These are phyloP conservation scores for Psittacula echo DNA, from an alignment of 2,797 vertebrate genomes.

Conservation along the genomic window DNA sequence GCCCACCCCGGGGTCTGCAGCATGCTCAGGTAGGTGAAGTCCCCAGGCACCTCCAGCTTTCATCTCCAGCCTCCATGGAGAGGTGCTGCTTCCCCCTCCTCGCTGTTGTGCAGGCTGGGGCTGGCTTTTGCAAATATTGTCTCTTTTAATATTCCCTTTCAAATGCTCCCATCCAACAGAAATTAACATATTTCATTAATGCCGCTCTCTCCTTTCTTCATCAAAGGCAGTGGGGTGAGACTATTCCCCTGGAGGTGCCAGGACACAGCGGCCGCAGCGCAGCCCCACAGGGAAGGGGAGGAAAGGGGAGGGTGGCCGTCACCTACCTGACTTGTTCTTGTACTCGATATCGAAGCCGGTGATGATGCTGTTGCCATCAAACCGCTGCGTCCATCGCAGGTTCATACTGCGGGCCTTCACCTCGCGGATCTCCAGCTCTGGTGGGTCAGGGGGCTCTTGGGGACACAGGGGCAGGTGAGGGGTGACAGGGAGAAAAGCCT, in stretches of 20 bases:
- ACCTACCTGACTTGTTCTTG: slow-evolving; percentile 96
- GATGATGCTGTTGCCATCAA: slow-evolving; percentile 98
- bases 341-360: slow-evolving; percentile 98
- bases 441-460: slow-evolving; percentile 94
- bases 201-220: slow-evolving; percentile 66
- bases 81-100: neutral
- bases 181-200: slow-evolving; percentile 74
- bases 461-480: neutral
- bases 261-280: rapidly evolving
- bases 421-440: slow-evolving; percentile 94
- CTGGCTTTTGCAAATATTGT: slow-evolving; percentile 32
- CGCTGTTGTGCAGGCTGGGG: rapidly evolving
- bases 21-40: neutral
- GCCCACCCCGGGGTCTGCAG: rapidly evolving
- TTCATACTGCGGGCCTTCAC: slow-evolving; percentile 99
- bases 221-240: slow-evolving; percentile 65
- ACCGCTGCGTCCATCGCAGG: slow-evolving; percentile 95
- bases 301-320: neutral
- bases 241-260: neutral
- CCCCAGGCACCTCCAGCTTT: neutral
- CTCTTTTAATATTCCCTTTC: slow-evolving; percentile 76
- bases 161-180: slow-evolving; percentile 54
- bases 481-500: neutral
- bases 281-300: neutral
- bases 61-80: rapidly evolving